Percentiles rank a stretch among this genome's conserved stretches.
Conservation (phyloP, 2,797 vertebrate genomes). For the Lindbergichthys nudifrons region DNA sequence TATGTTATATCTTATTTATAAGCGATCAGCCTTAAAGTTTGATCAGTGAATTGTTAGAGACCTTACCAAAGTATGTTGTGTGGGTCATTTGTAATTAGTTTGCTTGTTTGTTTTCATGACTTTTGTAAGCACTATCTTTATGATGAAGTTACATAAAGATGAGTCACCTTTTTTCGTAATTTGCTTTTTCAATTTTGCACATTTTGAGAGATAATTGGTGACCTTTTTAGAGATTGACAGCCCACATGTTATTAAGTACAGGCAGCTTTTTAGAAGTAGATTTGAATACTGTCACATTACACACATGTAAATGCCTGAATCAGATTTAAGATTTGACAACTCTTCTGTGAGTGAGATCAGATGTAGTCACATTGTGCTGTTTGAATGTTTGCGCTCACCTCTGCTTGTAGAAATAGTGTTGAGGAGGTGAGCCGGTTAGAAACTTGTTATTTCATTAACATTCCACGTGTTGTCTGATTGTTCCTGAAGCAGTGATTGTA, state of each 20-base stretch:
- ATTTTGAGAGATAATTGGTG: slow-evolving; percentile 83
- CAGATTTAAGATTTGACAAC: slow-evolving; percentile 63
- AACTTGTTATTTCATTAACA: slow-evolving; percentile 90
- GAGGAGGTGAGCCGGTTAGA: slow-evolving; percentile 87
- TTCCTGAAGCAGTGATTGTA: slow-evolving; percentile 96
- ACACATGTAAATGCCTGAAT: slow-evolving; percentile 85
- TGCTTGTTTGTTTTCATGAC: slow-evolving; percentile 79
- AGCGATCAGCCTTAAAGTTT: slow-evolving; percentile 39
- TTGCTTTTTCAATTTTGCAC: slow-evolving; percentile 94
- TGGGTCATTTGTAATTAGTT: slow-evolving; percentile 71
- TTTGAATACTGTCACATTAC: slow-evolving; percentile 86
- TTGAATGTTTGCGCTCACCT: slow-evolving; percentile 93
- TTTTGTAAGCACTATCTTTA: slow-evolving; percentile 89
- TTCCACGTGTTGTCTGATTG: slow-evolving; percentile 92
- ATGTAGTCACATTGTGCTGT: slow-evolving; percentile 85
- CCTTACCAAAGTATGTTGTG: slow-evolving; percentile 91
- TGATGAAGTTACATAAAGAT: slow-evolving; percentile 72
- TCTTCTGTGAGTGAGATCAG: slow-evolving; percentile 77
- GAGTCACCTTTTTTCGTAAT: slow-evolving; percentile 77
- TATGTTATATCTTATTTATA: slow-evolving; percentile 61
- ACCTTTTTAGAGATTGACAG: slow-evolving; percentile 82
- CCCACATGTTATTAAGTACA: slow-evolving; percentile 87
- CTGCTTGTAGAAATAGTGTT: slow-evolving; percentile 89
- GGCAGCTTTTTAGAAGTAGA: slow-evolving; percentile 90
- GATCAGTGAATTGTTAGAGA: slow-evolving; percentile 70